Evolutionary conservation across 2,797 vertebrate species (phyloP).

Genomic region (Sebastes kiyomatsui): DNA sequence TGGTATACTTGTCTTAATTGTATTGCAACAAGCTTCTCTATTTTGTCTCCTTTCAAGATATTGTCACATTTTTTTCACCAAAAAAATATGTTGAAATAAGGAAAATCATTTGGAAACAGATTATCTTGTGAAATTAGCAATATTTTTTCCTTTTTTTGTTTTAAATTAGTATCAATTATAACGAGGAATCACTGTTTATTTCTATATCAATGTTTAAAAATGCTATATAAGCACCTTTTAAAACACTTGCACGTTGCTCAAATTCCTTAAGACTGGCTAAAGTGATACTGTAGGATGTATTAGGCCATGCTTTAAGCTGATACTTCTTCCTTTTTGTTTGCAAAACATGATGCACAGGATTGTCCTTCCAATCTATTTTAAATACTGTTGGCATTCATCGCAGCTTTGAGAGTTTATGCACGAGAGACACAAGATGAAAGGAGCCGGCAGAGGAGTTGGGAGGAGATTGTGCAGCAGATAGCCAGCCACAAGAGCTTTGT

Average conservation of each 20-base stretch:
- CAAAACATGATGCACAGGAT: background rate
- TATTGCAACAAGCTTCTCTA: background rate
- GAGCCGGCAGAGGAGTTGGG: conserved; percentile 29
- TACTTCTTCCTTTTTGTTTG: conserved; percentile 25
- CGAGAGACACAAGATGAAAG: conserved; percentile 59
- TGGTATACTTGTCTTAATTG: background rate
- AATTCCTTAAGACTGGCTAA: background rate
- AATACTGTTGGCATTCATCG: conserved; percentile 30
- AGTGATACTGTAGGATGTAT: background rate
- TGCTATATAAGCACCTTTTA: background rate
- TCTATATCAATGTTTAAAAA: background rate
- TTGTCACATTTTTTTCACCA: accelerated
- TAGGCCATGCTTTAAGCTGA: background rate
- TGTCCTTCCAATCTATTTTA: conserved; percentile 35
- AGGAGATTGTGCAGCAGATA: conserved; percentile 50
- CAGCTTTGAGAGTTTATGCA: conserved; percentile 43
- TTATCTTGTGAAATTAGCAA: background rate
- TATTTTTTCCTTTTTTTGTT: background rate
- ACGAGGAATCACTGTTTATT: background rate
- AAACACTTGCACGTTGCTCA: background rate
- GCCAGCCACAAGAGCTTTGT: conserved; percentile 20
- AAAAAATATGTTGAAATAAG: background rate
- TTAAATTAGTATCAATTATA: background rate
- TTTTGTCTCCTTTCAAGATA: background rate
- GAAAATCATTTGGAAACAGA: background rate